Evolutionary conservation across 2,113 vertebrate genomes (phyloP).

Genomic region (Dendropsophus ebraccatus): DNA sequence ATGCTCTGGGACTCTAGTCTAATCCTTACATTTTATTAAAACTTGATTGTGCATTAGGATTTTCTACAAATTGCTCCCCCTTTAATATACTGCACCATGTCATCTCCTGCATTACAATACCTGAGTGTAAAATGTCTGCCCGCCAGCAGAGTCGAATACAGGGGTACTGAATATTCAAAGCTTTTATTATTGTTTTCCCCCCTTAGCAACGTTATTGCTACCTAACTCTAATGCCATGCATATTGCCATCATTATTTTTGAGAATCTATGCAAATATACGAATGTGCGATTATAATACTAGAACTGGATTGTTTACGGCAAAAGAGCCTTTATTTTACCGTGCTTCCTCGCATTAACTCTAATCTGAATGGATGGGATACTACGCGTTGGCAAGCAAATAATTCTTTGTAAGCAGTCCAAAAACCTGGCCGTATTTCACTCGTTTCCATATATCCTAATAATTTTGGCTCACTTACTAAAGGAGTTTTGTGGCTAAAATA

Average conservation of each 20-base stretch:
- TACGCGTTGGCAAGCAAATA: neutral
- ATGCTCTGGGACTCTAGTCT: neutral
- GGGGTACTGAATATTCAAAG: neutral
- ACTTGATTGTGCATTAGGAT: neutral
- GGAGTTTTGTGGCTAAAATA: slow-evolving; percentile 3
- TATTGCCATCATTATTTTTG: neutral
- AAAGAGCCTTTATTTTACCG: neutral
- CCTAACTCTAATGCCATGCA: no score
- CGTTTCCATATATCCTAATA: neutral
- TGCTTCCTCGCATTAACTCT: neutral
- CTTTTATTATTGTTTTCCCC: neutral
- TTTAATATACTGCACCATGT: neutral
- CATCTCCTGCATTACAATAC: neutral
- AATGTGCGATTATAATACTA: neutral
- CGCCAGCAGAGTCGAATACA: neutral
- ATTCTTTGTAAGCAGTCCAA: neutral
- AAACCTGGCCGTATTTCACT: neutral
- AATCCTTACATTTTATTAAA: slow-evolving; percentile 10
- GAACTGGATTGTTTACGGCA: neutral
- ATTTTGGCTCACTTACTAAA: neutral
- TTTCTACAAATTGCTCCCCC: neutral
- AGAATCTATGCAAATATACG: neutral
- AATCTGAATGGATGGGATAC: neutral
- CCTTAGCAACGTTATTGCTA: neutral
- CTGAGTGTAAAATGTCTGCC: neutral